Base-by-base conservation (phyloP, 35 echinoderm and acorn worm species). In the Hemicentrotus pulcherrimus region DNA sequence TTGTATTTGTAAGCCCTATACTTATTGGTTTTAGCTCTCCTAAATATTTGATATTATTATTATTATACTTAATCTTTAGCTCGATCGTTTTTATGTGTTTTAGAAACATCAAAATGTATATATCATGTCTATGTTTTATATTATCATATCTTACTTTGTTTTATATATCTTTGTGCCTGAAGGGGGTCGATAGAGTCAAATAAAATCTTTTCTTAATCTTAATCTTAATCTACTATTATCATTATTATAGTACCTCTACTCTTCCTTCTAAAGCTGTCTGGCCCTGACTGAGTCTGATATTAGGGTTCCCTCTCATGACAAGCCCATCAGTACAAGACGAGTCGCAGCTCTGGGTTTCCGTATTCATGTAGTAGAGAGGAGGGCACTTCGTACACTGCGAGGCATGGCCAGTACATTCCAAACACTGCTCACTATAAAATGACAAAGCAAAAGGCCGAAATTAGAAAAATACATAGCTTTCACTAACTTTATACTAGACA, bases 241-340 rank as follows among this genome's bases (percentile, higher is more conserved):
- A n/a, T n/a, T n/a, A n/a, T n/a, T n/a, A n/a, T n/a, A n/a, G n/a
- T 31, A 98, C 98, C 98, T 98, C 98, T 9, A 98, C 95, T 48
- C 98, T n/a, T 6, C 98, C 98, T 47, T 97, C 95, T 5, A 97
- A 94, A 30, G 46, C 12, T 19, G 50, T 96, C 3, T 31, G 46
- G 9, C 98, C 96, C 50, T 85, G 86, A 8, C 96, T 86, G 22
- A 98, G 95, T 48, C 98, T 46, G 59, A 98, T 95, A 30, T 97
- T 58, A 2, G 94, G 32, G 15, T 33, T 93, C 15, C 91, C 94
- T n/a, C 94, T 31, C 78, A 86, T 96, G 55, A 96, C 87, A 31
- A 60, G 95, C 19, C 88, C 94, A 88, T 95, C 71, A 8, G 85
- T 92, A 41, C 98, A 98, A 30, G 11, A 46, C 8, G 35, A 45